phyloP scores from a whole-genome alignment of 2,888 invertebrate species.

The Drosophila fungiperda region DNA sequence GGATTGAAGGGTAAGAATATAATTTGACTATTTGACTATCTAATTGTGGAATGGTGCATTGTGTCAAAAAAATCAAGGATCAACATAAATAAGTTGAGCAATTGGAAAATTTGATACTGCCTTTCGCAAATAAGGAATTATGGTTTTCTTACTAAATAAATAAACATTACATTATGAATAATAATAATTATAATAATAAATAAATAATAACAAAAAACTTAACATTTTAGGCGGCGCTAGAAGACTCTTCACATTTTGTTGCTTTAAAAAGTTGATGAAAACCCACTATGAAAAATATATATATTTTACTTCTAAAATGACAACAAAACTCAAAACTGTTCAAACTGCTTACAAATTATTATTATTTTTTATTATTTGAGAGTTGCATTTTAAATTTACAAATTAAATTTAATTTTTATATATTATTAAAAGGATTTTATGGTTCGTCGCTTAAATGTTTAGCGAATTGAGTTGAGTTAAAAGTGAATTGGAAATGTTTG shows the following conservation, averaged over 20 bases:
- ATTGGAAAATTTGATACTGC: neutral
- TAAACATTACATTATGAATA: no score
- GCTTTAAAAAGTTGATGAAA: fast-evolving
- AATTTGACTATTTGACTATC: neutral
- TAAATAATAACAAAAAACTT: no score
- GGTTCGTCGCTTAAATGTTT: neutral
- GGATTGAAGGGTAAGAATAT: neutral
- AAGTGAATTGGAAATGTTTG: neutral
- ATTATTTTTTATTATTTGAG: neutral
- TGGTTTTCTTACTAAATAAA: no score
- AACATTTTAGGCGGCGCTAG: no score
- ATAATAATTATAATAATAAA: no score
- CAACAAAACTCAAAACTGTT: neutral
- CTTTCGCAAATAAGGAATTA: neutral
- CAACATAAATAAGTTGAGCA: neutral
- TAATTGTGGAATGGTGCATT: neutral
- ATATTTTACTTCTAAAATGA: neutral
- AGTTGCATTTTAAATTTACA: neutral
- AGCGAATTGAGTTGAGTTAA: neutral
- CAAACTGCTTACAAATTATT: no score
- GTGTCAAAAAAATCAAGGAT: neutral
- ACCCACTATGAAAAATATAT: neutral
- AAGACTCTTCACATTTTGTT: neutral
- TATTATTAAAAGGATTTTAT: neutral
- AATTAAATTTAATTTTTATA: neutral